Base-by-base conservation (phyloP, 2,888 invertebrate species). In the Listrodromus nycthemerus region DNA sequence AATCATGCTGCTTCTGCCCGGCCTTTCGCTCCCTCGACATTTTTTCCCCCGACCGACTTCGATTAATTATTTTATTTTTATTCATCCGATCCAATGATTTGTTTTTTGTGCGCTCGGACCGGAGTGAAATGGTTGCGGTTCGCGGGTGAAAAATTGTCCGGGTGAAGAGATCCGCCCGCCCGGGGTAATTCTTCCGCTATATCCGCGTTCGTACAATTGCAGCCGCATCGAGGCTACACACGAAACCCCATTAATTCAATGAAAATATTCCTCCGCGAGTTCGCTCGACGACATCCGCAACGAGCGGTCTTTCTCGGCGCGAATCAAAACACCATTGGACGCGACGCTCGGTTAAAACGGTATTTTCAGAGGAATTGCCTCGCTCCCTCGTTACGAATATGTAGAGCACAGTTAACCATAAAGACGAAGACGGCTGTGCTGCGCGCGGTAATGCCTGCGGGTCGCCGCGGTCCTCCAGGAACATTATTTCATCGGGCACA, bases 241-340 rank as follows among this genome's bases (percentile, higher is more conserved):
- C 63, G 63, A 48, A 55, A 50, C 33, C 82, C 83, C 86, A 90
- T 91, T 91, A 90, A 90, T 88, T 87, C 88, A 90, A 89, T 87
- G 89, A 89, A 91, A 90, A 91, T 87, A 90, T 81, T 75, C 78
- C 66, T 82, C 63, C 79, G 67, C 71, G 58, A 41, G 55, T 58
- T 65, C 69, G 70, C 52, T 66, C 71, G 65, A 48, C 55, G 73
- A 73, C 63, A 79, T 67, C 66, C 41, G 63, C 71, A 79, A 80
- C 78, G 27, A 70, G 69, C 80, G 48, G 74, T 65, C 74, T 65
- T 74, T 75, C 81, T 77, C 75, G 37, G 70, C 41, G 27, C 55
- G 63, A 73, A 76, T 61, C 61, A 74, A 75, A 74, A 82, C 63
- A 86, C 77, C 77, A 73, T 55, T 73, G 74, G 81, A 27, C 45